phyloP scores from a whole-genome alignment of 2,113 vertebrate species.

The Tenrec ecaudatus region DNA sequence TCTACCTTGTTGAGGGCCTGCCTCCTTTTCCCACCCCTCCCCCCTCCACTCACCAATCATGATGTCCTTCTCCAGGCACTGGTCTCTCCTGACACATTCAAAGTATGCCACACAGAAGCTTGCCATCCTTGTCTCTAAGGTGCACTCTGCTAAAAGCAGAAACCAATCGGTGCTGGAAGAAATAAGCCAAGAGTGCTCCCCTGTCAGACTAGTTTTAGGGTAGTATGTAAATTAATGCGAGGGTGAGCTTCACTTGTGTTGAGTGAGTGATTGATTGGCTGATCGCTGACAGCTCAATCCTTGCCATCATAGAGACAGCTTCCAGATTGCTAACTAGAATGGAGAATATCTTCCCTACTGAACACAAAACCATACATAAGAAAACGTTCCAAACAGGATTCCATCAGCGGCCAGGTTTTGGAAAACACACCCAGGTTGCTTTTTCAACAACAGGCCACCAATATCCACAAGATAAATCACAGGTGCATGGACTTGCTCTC shows the following conservation, averaged over 20 bases:
- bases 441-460: accelerated
- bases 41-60: too few species aligned
- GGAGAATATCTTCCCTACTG: accelerated
- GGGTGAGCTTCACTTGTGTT: background rate
- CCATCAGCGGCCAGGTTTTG: background rate
- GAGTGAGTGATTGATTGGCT: background rate
- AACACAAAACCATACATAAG: background rate
- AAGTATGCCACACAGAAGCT: too few species aligned
- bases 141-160: too few species aligned
- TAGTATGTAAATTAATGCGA: background rate
- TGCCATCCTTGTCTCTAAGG: too few species aligned
- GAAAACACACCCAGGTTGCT: accelerated
- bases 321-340: background rate
- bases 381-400: background rate
- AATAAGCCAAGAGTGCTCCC: too few species aligned
- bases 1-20: too few species aligned
- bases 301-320: background rate
- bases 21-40: too few species aligned
- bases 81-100: too few species aligned
- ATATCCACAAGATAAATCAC: accelerated
- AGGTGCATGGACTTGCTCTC: accelerated
- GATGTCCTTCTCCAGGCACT: too few species aligned
- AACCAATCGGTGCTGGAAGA: too few species aligned
- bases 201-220: background rate
- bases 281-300: background rate